These are phyloP conservation scores for Stegophylla sp. DNA, from an alignment of 2,888 invertebrate genomes.

Conservation along the genomic window DNA sequence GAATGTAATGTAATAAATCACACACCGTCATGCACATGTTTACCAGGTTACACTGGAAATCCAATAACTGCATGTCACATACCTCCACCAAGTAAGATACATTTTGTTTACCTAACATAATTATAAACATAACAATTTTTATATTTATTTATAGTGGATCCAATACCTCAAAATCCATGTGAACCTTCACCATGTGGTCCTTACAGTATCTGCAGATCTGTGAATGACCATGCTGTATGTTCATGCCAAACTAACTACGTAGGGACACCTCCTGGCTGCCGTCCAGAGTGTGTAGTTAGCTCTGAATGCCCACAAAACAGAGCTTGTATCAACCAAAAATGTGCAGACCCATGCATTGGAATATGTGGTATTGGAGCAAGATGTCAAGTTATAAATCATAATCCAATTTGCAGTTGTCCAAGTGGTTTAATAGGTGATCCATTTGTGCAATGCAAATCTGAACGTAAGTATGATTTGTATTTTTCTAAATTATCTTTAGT, in stretches of 20 bases:
- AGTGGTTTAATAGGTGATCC: slow-evolving; percentile 77
- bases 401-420: slow-evolving; percentile 77
- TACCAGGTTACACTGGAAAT: slow-evolving; percentile 80
- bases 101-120: neutral
- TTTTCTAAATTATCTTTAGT: too few relatives aligned
- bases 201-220: slow-evolving; percentile 73
- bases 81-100: slow-evolving; percentile 63
- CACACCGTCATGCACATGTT: slow-evolving; percentile 80
- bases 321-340: slow-evolving; percentile 79
- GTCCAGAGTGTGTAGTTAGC: slow-evolving; percentile 79
- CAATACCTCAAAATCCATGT: slow-evolving; percentile 71
- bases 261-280: slow-evolving; percentile 77
- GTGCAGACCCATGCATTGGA: slow-evolving; percentile 76
- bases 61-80: slow-evolving; percentile 68
- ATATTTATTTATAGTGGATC: slow-evolving; percentile 63
- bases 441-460: slow-evolving; percentile 63
- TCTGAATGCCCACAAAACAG: slow-evolving; percentile 76
- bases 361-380: slow-evolving; percentile 76
- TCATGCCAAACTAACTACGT: slow-evolving; percentile 74
- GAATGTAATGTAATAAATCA: slow-evolving; percentile 83
- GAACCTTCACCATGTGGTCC: slow-evolving; percentile 81
- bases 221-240: slow-evolving; percentile 75
- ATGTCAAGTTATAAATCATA: slow-evolving; percentile 78
- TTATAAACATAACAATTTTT: neutral
- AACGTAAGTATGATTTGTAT: slow-evolving; percentile 62